Evolutionary conservation across 1,140 invertebrate species (phyloP), one percentile per base, ranked within the genome.

Genomic region (Ganaspis sp.): DNA sequence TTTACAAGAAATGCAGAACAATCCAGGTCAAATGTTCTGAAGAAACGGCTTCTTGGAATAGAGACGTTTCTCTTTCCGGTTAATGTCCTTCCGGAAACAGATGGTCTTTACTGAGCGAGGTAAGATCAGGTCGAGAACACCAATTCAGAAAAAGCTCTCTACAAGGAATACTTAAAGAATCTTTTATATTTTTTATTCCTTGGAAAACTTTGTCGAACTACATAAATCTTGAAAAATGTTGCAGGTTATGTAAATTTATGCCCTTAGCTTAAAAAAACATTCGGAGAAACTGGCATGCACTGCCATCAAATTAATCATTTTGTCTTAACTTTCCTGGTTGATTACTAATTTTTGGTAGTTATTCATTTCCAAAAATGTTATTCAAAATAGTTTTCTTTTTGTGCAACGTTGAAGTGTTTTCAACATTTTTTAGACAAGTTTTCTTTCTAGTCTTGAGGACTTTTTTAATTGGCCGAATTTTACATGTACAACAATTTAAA

Each of bases 61-160:
- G 21, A 23, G 53, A 54, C 53, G 21, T 54, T 54, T 54, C 53
- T 54, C 53, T 54, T 54, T 54, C 53, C 21, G 53, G 17, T 54
- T 54, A 54, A 54, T 54, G 53, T 54, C 53, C 53, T 54, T 54
- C 53, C 53, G 53, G 53, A 54, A 54, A 54, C 53, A 54, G 53
- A 54, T 54, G 53, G 53, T 19, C 53, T 54, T 54, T 54, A 54
- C 53, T 54, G 53, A 54, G 53, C 53, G 21, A 54, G 53, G 53
- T 54, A 23, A 54, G 53, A 54, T 54, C 53, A 11, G 53, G 53
- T 54, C 53, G 53, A 54, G 53, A 54, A 54, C 53, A 54, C 49
- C 49, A 54, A 21, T 54, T 11, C 21, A 9, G 21, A 54, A 54
- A 54, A 54, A 54, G 17, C 53, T 23, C 3, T 54, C 53, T 54